Evolutionary conservation across 2,888 invertebrate species (phyloP), one percentile per base, ranked within the genome.

Genomic region (Drosophila incognita): DNA sequence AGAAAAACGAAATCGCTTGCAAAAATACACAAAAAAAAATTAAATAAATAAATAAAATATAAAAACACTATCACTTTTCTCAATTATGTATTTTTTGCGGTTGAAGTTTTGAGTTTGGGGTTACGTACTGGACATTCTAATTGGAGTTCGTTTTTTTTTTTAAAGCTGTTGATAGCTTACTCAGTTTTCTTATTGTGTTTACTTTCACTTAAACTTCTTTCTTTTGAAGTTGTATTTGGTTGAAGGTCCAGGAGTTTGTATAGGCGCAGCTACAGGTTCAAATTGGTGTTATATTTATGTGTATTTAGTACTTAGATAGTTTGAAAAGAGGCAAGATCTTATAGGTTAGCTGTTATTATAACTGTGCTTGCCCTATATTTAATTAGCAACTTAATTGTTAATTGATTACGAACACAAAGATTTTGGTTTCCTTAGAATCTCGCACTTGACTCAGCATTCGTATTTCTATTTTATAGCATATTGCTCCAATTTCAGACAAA

Each of bases 61-160:
- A 64, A 81, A 81, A 89, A 74, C 86, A 86, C 86, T 86, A 87
- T 89, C 89, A 89, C 85, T 89, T 89, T 86, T 81, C 89, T 66
- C 87, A 87, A 89, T 87, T 84, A 78, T 87, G 66, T 74, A 66
- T 74, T 69, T 77, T 77, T 58, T 57, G 70, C 31, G 31, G 66
- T 36, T 57, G 48, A 11, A 35, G 60, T 54, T 38, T 49, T 48
- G 42, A 54, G 56, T 36, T 61, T 56, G n/a, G 18, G 40, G 63
- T 53, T 69, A 57, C 57, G 64, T 77, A 81, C 69, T 69, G 56
- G 74, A 74, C 81, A 87, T 89, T 89, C 85, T 87, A 87, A 89
- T 87, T 82, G 85, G 48, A 82, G 51, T 38, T 38, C 46, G 4
- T 10, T 33, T 75, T 85, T 69, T 85, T 69, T 66, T 49, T 36